phyloP scores from a whole-genome alignment of 2,797 vertebrate species.

The Coranthus polyacanthus region DNA sequence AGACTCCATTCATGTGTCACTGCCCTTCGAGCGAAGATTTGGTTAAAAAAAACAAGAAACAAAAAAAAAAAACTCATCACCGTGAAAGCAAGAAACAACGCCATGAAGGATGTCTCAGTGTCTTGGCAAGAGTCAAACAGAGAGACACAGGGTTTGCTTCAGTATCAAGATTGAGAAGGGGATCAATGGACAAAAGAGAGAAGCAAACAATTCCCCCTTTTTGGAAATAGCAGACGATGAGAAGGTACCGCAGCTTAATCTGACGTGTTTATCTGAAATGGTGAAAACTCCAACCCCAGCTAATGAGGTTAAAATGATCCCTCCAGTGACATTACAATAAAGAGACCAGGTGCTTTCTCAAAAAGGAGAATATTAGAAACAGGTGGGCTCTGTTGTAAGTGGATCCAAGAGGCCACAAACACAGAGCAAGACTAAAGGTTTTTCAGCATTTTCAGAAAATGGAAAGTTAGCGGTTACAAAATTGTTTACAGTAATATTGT shows the following conservation, averaged over 20 bases:
- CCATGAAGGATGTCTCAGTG: neutral
- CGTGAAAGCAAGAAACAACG: neutral
- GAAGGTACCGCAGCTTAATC: neutral
- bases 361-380: neutral
- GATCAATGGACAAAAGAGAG: neutral
- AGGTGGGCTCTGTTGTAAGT: neutral
- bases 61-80: too few relatives aligned
- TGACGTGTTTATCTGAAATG: neutral
- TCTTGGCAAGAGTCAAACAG: neutral
- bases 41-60: too few relatives aligned
- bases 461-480: neutral
- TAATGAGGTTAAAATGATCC: neutral
- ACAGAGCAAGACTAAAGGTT: neutral
- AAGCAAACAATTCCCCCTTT: neutral
- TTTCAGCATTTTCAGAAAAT: neutral
- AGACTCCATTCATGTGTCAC: neutral
- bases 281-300: neutral
- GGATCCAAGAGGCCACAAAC: neutral
- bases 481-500: neutral
- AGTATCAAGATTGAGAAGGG: too few relatives aligned
- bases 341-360: neutral
- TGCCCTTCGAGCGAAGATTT: too few relatives aligned
- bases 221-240: neutral
- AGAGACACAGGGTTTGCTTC: conserved; percentile 1
- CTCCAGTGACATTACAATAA: too few relatives aligned